Percentiles rank a stretch among this genome's conserved stretches.
Evolutionary conservation across 2,888 invertebrate genomes (phyloP).

Genomic region (Hemithea aestivaria): DNA sequence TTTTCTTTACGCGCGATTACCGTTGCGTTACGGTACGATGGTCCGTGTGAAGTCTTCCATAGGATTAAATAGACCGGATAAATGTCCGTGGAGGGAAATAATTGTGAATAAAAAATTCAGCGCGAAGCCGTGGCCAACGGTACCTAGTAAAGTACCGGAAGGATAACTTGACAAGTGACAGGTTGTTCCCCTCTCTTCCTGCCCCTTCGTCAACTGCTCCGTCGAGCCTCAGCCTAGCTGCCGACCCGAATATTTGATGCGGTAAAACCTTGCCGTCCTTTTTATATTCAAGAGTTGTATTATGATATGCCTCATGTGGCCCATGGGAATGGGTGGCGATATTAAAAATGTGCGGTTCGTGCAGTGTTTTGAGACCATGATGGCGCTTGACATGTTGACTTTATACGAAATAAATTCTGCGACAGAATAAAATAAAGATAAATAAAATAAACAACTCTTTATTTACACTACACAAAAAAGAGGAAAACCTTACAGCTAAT

Average conservation of each 20-base stretch:
- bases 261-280: conserved; percentile 25
- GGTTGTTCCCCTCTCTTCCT: conserved; percentile 7
- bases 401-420: no score
- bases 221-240: conserved; percentile 27
- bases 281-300: conserved; percentile 1
- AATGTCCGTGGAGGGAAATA: conserved; percentile 53
- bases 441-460: no score
- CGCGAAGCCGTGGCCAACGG: conserved; percentile 37
- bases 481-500: no score
- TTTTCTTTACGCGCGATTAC: conserved; percentile 27
- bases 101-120: conserved; percentile 70
- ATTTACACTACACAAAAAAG: no score
- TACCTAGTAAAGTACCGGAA: conserved; percentile 37
- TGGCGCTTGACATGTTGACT: no score
- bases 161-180: conserved; percentile 27
- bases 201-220: conserved; percentile 17
- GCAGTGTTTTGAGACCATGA: no score
- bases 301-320: conserved; percentile 1
- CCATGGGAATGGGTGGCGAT: no score
- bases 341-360: no score
- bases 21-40: conserved; percentile 30
- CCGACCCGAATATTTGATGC: conserved; percentile 39
- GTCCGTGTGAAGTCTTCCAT: conserved; percentile 29
- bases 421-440: no score
- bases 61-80: conserved; percentile 57